These are phyloP conservation scores for Isaurus tuberculatus DNA, from an alignment of 92 coral and sea anemone species.

Conservation along the genomic window DNA sequence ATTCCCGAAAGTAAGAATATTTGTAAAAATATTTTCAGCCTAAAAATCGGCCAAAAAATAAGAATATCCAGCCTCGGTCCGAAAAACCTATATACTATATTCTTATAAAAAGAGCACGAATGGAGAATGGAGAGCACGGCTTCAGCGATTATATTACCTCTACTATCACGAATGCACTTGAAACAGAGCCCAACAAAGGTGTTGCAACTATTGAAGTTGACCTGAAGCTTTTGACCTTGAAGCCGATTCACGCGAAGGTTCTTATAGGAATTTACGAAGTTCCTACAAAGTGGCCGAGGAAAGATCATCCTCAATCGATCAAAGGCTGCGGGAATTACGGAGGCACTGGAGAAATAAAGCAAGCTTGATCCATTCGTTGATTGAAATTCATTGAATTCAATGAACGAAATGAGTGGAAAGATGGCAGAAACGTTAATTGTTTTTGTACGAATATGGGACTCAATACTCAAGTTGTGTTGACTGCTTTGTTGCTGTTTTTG, in stretches of 20 bases:
- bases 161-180: conserved; percentile 43
- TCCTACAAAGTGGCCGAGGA: conserved; percentile 38
- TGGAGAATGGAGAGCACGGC: conserved; percentile 49
- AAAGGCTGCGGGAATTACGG: conserved; percentile 37
- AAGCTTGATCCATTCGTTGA: conserved; percentile 37
- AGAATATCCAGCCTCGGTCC: no score
- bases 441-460: conserved; percentile 12
- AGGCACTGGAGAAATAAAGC: conserved; percentile 38
- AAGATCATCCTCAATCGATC: conserved; percentile 28
- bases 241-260: conserved; percentile 46
- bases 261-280: conserved; percentile 31
- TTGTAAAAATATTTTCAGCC: no score
- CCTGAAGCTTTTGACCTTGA: conserved; percentile 50
- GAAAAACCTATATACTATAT: no score
- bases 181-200: conserved; percentile 46
- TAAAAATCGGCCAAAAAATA: no score
- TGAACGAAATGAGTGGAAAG: conserved; percentile 9
- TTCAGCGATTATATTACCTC: conserved; percentile 43
- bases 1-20: no score
- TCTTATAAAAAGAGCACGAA: no score
- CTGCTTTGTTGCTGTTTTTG: background rate
- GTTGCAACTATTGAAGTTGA: conserved; percentile 43
- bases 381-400: conserved; percentile 17
- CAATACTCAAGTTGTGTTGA: conserved; percentile 27
- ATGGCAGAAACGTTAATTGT: conserved; percentile 18